These are phyloP conservation scores for Drosophila funebris DNA, from an alignment of 1,140 invertebrate genomes.

Conservation along the genomic window DNA sequence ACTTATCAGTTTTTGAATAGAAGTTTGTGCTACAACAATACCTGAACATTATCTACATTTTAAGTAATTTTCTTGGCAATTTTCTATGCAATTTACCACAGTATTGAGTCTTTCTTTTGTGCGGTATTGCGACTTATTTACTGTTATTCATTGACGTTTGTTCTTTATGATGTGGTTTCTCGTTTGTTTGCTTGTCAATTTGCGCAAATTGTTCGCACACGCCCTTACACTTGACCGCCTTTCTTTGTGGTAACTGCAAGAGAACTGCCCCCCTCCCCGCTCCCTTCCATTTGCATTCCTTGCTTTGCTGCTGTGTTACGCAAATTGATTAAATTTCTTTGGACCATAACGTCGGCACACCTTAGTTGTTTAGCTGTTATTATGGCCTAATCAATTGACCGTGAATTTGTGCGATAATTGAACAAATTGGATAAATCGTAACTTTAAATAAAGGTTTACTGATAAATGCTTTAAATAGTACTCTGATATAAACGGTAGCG, in stretches of 20 bases:
- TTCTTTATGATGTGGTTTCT: constrained; percentile 16
- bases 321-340: constrained; percentile 71
- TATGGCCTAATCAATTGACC: constrained; percentile 18
- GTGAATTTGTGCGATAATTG: constrained; percentile 32
- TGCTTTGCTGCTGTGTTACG: neutral
- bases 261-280: constrained; percentile 4
- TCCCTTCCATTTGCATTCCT: neutral
- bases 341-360: constrained; percentile 58
- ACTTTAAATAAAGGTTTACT: neutral
- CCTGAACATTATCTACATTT: too few species aligned
- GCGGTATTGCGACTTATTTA: constrained; percentile 34
- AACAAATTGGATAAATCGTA: neutral
- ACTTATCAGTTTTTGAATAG: too few species aligned
- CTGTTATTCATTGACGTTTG: constrained; percentile 34
- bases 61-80: too few species aligned
- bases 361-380: constrained; percentile 45
- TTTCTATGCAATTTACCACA: neutral
- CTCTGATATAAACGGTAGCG: too few species aligned
- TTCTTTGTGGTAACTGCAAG: constrained; percentile 14
- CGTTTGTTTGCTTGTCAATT: constrained; percentile 45
- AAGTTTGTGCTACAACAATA: too few species aligned
- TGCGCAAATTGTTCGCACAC: constrained; percentile 59
- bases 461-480: neutral
- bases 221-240: constrained; percentile 60
- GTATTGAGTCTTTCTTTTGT: neutral